These are phyloP conservation scores for Microctonus hyperodae DNA, from an alignment of 2,888 invertebrate genomes.

Conservation along the genomic window DNA sequence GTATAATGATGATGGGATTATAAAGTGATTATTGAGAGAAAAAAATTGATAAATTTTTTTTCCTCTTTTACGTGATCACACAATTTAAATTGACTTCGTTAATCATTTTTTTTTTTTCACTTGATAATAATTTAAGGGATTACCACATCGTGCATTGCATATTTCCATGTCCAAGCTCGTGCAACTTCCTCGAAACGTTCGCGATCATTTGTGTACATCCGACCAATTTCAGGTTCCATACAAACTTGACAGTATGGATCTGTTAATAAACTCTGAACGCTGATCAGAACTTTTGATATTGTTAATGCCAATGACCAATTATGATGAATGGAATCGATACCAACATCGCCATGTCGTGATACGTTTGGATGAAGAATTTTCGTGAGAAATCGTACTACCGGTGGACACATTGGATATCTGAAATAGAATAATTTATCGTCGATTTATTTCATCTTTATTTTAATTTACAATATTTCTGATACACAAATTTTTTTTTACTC, in stretches of 20 bases:
- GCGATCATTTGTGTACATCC: conserved; percentile 78
- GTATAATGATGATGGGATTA: neutral
- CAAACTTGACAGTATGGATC: conserved; percentile 90
- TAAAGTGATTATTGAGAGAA: conserved; percentile 4
- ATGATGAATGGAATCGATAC: conserved; percentile 93
- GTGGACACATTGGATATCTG: conserved; percentile 90
- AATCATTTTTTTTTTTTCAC: conserved; percentile 5
- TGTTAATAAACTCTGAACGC: conserved; percentile 86
- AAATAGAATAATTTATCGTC: conserved; percentile 35
- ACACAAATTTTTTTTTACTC: conserved; percentile 47
- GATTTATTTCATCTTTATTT: neutral
- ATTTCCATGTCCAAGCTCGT: conserved; percentile 88
- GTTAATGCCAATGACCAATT: conserved; percentile 96
- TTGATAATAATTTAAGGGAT: conserved; percentile 48
- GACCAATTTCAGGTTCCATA: conserved; percentile 87
- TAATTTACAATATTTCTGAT: neutral
- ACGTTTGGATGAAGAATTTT: conserved; percentile 95
- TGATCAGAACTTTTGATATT: conserved; percentile 86
- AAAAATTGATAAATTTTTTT: neutral
- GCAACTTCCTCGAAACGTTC: conserved; percentile 81
- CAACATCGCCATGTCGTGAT: conserved; percentile 93
- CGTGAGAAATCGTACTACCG: conserved; percentile 89
- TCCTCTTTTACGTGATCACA: neutral
- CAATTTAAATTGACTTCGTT: conserved; percentile 26
- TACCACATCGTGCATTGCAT: conserved; percentile 80